Base-by-base conservation (phyloP, 2,888 invertebrate genomes). In the Cheiracanthium punctorium region DNA sequence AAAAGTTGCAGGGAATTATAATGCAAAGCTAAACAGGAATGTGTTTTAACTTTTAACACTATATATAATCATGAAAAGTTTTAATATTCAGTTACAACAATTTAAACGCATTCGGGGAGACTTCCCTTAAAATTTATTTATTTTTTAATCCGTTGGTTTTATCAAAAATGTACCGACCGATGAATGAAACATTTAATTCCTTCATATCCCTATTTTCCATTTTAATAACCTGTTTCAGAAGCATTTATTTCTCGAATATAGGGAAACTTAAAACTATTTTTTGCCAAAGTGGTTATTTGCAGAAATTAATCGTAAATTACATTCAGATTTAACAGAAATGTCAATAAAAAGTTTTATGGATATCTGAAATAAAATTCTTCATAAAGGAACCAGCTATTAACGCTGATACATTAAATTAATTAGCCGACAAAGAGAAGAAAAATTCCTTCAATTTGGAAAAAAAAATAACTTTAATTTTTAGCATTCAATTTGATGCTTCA, bases 391-490 rank as follows among this genome's bases (percentile, higher is more conserved):
- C 30, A 32, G 30, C 32, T 67, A 67, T 67, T 67, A 67, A 67
- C 32, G 29, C n/a, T 32, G 67, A 30, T 67, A 67, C 67, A 67
- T 67, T 58, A 74, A 64, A 33, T 41, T 32, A 10, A 74, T 64
- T 17, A 58, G 29, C 70, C 70, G 33, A 67, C 43, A 48, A 52
- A 52, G 33, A 20, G 32, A 72, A 72, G 10, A 70, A 70, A 79
- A 70, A 52, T 43, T 28, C 24, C n/a, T 24, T 65, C 17, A 8
- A 5, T 1, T 41, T 7, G 28, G 29, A 48, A 30, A 28, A 24
- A 80, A 73, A 80, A 73, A 33, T 30, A n/a, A 30, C 29, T 28
- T 28, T 17, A 43, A 67, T 43, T 48, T 77, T 77, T 64, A 73
- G 17, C 20, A 80, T n/a, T n/a, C 20, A 37, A 17, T 29, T 58